phyloP scores from a whole-genome alignment of 2,113 vertebrate species.

The Varanus salvator region DNA sequence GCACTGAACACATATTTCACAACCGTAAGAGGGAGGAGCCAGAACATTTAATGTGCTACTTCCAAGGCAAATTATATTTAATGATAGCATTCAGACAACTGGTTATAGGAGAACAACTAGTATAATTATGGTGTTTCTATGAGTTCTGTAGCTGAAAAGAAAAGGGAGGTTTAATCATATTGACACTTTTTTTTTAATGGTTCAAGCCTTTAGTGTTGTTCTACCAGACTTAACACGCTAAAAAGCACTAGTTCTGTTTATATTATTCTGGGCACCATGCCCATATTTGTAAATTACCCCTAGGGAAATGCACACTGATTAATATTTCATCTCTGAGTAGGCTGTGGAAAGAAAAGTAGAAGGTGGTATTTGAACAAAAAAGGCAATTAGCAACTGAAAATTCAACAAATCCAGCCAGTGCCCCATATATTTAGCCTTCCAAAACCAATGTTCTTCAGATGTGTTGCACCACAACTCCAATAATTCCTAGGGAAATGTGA shows the following conservation, averaged over 20 bases:
- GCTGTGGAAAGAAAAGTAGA: background rate
- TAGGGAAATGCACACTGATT: slow-evolving; percentile 44
- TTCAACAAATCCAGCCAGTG: background rate
- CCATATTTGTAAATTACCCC: slow-evolving; percentile 41
- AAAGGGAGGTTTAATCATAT: slow-evolving; percentile 55
- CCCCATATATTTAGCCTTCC: background rate
- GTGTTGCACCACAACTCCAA: background rate
- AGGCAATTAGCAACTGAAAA: slow-evolving; percentile 3
- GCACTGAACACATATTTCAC: background rate
- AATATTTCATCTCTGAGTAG: slow-evolving; percentile 46
- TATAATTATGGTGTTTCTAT: slow-evolving; percentile 45
- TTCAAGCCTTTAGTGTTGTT: slow-evolving; percentile 52
- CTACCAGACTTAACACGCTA: slow-evolving; percentile 49
- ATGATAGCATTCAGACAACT: slow-evolving; percentile 30
- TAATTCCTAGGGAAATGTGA: no score
- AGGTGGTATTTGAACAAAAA: background rate
- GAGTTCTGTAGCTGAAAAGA: slow-evolving; percentile 32
- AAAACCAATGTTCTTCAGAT: background rate
- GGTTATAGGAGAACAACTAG: slow-evolving; percentile 20
- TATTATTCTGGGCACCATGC: slow-evolving; percentile 48
- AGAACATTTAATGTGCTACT: background rate
- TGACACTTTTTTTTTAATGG: slow-evolving; percentile 38
- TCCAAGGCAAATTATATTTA: slow-evolving; percentile 32
- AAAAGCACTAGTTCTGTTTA: slow-evolving; percentile 47
- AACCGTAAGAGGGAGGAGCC: background rate